These are phyloP conservation scores for Drosophila anceps DNA, from an alignment of 2,888 invertebrate genomes.

Conservation along the genomic window DNA sequence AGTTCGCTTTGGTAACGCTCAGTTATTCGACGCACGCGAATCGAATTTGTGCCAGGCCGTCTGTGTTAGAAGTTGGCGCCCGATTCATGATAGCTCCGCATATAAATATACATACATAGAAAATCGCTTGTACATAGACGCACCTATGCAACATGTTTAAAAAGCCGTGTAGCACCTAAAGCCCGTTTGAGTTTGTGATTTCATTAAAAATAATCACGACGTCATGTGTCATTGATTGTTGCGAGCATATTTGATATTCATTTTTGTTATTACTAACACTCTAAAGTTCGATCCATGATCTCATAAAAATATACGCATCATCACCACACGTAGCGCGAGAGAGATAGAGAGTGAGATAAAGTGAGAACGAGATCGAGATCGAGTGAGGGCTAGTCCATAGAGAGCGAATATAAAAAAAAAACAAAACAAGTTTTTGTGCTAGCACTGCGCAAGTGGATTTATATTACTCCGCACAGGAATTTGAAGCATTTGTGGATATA, in stretches of 20 bases:
- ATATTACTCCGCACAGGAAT: constrained; percentile 16
- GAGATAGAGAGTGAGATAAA: constrained; percentile 5
- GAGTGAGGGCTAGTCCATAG: constrained; percentile 1
- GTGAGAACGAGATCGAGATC: constrained; percentile 11
- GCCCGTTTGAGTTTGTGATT: constrained; percentile 16
- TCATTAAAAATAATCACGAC: constrained; percentile 24
- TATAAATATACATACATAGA: constrained; percentile 4
- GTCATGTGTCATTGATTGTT: constrained; percentile 21
- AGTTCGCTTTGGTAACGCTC: constrained; percentile 14
- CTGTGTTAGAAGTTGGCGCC: constrained; percentile 15
- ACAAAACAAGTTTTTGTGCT: constrained; percentile 34
- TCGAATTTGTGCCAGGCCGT: constrained; percentile 13
- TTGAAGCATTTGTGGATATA: constrained; percentile 13
- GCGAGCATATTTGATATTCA: constrained; percentile 17
- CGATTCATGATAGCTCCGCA: constrained; percentile 9
- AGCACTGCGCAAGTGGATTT: constrained; percentile 14
- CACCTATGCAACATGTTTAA: constrained; percentile 25
- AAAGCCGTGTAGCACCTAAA: constrained; percentile 2
- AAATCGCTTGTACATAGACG: constrained; percentile 21
- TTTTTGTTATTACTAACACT: constrained; percentile 1
- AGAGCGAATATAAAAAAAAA: constrained; percentile 4
- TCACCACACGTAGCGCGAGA: constrained; percentile 7
- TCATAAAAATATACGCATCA: constrained; percentile 28
- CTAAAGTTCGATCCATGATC: constrained; percentile 37
- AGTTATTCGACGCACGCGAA: constrained; percentile 31